phyloP scores from a whole-genome alignment of 2,113 vertebrate species.

The Apteryx owenii region DNA sequence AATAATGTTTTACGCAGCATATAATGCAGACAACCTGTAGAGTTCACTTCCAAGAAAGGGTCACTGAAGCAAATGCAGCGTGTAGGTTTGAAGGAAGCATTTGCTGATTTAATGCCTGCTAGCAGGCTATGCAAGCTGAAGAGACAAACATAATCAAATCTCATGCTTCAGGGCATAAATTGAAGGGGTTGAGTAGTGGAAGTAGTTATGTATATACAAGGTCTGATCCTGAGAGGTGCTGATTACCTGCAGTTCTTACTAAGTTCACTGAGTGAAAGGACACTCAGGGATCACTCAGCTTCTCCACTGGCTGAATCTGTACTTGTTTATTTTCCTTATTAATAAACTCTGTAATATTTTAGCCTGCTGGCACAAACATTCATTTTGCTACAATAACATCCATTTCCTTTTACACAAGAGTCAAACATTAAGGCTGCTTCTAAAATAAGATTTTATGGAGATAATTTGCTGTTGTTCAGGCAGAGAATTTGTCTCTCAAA shows the following conservation, averaged over 20 bases:
- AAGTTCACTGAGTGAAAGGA: neutral
- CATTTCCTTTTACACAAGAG: conserved; percentile 33
- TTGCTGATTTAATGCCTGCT: conserved; percentile 49
- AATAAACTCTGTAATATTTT: conserved; percentile 44
- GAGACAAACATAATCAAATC: conserved; percentile 66
- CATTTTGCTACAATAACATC: conserved; percentile 46
- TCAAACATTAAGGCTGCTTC: conserved; percentile 48
- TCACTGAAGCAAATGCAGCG: neutral
- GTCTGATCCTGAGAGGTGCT: conserved; percentile 30
- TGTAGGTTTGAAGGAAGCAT: conserved; percentile 22
- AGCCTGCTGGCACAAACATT: conserved; percentile 53
- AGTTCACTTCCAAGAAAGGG: neutral
- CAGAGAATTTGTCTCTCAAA: conserved; percentile 32
- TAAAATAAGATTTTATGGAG: conserved; percentile 58
- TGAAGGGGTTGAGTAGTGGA: conserved; percentile 22
- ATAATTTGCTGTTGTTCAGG: neutral
- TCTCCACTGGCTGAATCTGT: neutral
- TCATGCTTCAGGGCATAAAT: conserved; percentile 59
- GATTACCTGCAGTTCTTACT: conserved; percentile 17
- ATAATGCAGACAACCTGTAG: conserved; percentile 20
- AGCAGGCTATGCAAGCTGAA: neutral
- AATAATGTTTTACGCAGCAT: conserved; percentile 31
- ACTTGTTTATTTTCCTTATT: conserved; percentile 45
- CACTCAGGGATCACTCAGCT: neutral
- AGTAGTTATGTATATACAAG: conserved; percentile 5